phyloP scores from a whole-genome alignment of 30 jellyfish, hydroid and myxozoan genomes.

The Aurelia coerulea region DNA sequence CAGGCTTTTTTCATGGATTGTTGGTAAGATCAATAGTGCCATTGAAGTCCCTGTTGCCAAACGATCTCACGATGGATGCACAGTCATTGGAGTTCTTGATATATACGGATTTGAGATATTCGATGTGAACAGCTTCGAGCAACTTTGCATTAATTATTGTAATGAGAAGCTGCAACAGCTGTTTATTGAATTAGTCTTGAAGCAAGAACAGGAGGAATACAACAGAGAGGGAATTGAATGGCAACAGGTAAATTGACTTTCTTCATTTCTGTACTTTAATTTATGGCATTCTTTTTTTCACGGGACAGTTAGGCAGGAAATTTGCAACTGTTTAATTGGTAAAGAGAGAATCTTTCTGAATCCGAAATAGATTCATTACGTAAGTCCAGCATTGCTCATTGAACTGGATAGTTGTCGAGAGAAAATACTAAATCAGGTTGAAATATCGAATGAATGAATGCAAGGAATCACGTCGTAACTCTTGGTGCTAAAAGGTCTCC shows the following conservation, averaged over 20 bases:
- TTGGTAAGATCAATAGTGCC: conserved; percentile 85
- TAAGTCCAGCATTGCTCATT: too few relatives aligned
- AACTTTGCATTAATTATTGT: conserved; percentile 91
- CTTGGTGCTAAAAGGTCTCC: too few relatives aligned
- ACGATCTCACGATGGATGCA: conserved; percentile 67
- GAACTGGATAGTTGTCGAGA: too few relatives aligned
- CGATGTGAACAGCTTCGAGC: conserved; percentile 91
- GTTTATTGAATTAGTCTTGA: conserved; percentile 88
- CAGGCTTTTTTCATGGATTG: conserved; percentile 93
- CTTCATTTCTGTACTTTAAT: background rate
- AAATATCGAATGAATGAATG: too few relatives aligned
- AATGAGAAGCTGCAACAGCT: conserved; percentile 93
- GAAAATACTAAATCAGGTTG: too few relatives aligned
- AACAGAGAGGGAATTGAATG: conserved; percentile 89
- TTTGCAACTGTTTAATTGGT: too few relatives aligned
- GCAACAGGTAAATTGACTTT: conserved; percentile 67
- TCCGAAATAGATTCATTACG: too few relatives aligned
- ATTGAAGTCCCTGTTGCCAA: conserved; percentile 70
- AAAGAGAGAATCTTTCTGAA: too few relatives aligned
- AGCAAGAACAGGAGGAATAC: conserved; percentile 95
- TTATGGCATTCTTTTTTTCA: background rate
- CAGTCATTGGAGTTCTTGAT: conserved; percentile 93
- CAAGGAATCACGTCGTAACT: too few relatives aligned
- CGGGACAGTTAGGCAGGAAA: too few relatives aligned
- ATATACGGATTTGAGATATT: conserved; percentile 95